Evolutionary conservation across 2,797 vertebrate species (phyloP), one percentile per base, ranked within the genome.

Genomic region (Sebastes baramenuke): DNA sequence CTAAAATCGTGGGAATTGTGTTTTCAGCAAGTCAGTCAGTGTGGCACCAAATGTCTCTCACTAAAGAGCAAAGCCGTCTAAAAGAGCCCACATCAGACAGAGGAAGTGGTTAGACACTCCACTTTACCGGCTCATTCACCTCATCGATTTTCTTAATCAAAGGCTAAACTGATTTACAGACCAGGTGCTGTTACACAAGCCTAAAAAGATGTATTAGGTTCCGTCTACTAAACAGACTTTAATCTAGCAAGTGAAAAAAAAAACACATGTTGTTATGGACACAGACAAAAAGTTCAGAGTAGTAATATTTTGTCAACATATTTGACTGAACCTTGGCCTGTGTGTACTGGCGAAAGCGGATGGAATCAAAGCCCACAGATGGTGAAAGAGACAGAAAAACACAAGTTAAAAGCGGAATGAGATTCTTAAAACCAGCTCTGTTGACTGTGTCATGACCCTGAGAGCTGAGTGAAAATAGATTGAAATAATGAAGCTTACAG

Each of bases 91-190:
- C 74, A 49, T 80, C 60, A 80, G 68, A 71, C 49, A 66, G 36
- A 81, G 79, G 80, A 88, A 82, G 80, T 46, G 72, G 46, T 77
- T 78, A 83, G 72, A 90, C 70, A 8, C 58, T 82, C 62, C 75
- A 66, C 78, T 87, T 83, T 85, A 55, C 72, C 58, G 62, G 27
- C 85, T 87, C 79, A 76, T 83, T 83, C 87, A 69, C 66, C 76
- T 69, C 79, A 88, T 89, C 20, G 72, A 90, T 90, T 89, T 77
- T 73, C 71, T 80, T 84, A 88, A 92, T 91, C 61, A 88, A 81
- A 90, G 79, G 75, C 71, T 82, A 60, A 90, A 86, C 49, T 30
- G 64, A 88, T 83, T 86, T 79, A 66, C 75, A 74, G 46, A 32
- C 59, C 76, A 2, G 56, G 49, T 0, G 52, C 69, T 49, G 79